phyloP scores from a whole-genome alignment of 2,888 invertebrate species.

The Nomada fucata region DNA sequence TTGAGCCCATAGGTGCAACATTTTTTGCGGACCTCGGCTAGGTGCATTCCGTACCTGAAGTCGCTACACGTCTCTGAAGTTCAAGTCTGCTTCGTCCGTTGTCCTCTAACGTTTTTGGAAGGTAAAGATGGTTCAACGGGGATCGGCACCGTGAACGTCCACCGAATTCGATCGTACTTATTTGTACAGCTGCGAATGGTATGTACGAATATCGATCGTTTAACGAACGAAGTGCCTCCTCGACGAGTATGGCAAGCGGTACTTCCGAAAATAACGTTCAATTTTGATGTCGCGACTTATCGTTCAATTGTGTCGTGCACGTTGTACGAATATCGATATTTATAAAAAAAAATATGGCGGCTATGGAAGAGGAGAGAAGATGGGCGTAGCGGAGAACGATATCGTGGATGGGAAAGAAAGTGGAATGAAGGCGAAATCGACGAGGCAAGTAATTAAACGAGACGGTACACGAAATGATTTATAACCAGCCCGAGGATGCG shows the following conservation, averaged over 20 bases:
- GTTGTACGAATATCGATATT: not conserved
- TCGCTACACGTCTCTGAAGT: too few species aligned
- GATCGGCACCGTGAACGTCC: not conserved
- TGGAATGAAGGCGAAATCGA: constrained; percentile 12
- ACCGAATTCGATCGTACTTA: constrained; percentile 10
- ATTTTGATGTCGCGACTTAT: not conserved
- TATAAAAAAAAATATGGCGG: constrained; percentile 1
- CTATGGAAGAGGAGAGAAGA: not conserved
- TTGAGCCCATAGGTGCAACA: not conserved
- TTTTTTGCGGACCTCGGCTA: not conserved
- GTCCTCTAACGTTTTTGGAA: not conserved
- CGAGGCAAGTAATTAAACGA: constrained; percentile 37
- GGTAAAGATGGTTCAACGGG: not conserved
- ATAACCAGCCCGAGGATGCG: constrained; percentile 21
- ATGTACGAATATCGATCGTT: not conserved
- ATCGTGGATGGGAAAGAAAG: not conserved
- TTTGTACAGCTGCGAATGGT: constrained; percentile 39
- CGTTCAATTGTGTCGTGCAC: not conserved
- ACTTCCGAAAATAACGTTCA: not conserved
- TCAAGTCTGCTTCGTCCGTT: not conserved
- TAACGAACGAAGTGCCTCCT: not conserved
- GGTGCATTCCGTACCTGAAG: not conserved
- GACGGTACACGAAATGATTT: constrained; percentile 47
- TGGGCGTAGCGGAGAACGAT: too few species aligned
- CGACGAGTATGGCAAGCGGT: not conserved